These are phyloP conservation scores for Acleris cristana DNA, from an alignment of 2,888 invertebrate genomes.

Conservation along the genomic window DNA sequence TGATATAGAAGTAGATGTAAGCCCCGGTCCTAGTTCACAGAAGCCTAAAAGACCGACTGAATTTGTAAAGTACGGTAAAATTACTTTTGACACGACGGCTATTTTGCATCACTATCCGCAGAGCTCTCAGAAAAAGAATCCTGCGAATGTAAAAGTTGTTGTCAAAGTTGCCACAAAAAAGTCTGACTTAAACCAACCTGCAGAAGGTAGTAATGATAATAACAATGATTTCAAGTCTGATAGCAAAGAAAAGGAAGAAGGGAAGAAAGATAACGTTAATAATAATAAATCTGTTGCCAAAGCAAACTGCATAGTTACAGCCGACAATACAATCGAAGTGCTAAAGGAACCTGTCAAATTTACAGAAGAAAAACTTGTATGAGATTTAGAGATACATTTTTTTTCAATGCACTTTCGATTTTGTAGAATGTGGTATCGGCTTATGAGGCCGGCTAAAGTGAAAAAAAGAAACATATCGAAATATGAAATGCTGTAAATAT, in stretches of 20 bases:
- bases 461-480: constrained; percentile 61
- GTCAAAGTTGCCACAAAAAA: constrained; percentile 56
- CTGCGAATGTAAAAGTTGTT: constrained; percentile 36
- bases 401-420: constrained; percentile 60
- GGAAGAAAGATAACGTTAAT: constrained; percentile 62
- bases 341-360: constrained; percentile 70
- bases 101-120: constrained; percentile 79
- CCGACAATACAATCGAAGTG: constrained; percentile 54
- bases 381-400: constrained; percentile 65
- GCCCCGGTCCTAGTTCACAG: constrained; percentile 67
- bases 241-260: constrained; percentile 48
- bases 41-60: constrained; percentile 63
- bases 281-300: constrained; percentile 61
- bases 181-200: constrained; percentile 60
- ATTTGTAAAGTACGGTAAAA: constrained; percentile 74
- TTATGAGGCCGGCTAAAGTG: constrained; percentile 49
- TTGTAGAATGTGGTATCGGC: constrained; percentile 55
- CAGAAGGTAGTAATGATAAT: constrained; percentile 55
- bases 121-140: constrained; percentile 55
- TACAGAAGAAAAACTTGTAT: constrained; percentile 79
- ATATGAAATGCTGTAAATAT: constrained; percentile 62
- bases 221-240: constrained; percentile 60
- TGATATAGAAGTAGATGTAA: constrained; percentile 57
- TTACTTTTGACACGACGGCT: constrained; percentile 77
- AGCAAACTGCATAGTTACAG: constrained; percentile 51